phyloP scores from a whole-genome alignment of 2,888 invertebrate genomes.

The Mechanitis messenoides region DNA sequence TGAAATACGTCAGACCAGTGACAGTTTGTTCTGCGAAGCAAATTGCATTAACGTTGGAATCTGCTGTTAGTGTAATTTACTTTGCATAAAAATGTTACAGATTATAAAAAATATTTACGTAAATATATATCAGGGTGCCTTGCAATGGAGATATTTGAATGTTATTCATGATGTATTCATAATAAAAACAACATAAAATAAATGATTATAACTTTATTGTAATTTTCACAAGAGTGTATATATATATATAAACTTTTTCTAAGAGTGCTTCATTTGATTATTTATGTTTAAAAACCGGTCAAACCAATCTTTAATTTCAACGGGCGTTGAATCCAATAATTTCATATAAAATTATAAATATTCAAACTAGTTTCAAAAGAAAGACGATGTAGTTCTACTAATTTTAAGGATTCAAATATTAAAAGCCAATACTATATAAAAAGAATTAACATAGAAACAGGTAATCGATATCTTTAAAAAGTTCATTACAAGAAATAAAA shows the following conservation, averaged over 20 bases:
- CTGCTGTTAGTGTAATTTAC: too few species aligned
- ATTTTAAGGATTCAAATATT: background rate
- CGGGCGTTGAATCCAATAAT: background rate
- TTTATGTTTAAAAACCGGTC: conserved; percentile 4
- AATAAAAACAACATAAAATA: too few species aligned
- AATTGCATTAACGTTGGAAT: too few species aligned
- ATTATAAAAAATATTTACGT: too few species aligned
- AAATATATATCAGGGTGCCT: too few species aligned
- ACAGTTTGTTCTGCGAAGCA: too few species aligned
- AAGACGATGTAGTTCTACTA: background rate
- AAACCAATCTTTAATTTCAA: background rate
- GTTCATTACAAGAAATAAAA: background rate
- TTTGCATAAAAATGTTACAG: too few species aligned
- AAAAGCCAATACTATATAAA: background rate
- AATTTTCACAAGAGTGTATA: too few species aligned
- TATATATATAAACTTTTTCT: background rate
- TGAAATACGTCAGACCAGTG: too few species aligned
- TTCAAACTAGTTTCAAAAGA: background rate
- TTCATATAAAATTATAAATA: conserved; percentile 1
- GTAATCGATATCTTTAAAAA: background rate
- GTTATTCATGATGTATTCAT: too few species aligned
- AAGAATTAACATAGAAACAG: background rate
- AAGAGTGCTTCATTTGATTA: background rate
- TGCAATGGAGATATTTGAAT: too few species aligned
- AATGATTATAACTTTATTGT: too few species aligned